Evolutionary conservation across 2,888 invertebrate genomes (phyloP), one percentile per base, ranked within the genome.

Genomic region (Apomyelois bistriatella): DNA sequence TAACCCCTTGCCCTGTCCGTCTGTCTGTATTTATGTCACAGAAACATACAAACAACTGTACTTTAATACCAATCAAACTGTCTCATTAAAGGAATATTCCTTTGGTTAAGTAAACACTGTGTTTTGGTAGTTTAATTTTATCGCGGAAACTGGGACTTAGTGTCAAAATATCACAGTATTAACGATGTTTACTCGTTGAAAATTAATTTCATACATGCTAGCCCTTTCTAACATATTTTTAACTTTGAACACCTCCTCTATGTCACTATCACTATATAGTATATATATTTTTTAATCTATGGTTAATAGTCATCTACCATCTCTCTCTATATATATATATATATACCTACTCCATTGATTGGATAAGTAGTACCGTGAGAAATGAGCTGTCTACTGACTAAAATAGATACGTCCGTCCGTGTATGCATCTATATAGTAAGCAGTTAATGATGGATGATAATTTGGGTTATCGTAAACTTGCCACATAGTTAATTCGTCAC

Each of bases 1-100:
- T 57, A 56, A 58, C 59, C 56, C 36, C 16, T 37, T 37, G 40
- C 13, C 22, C 54, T 54, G 46, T 46, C 32, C 12, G 46, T 46
- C 42, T 28, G 42, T 28, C 41, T 22, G 28, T 43, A 28, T 32
- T 46, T 15, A 32, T 35, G 46, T 32, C 46, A 46, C 32, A 46
- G 32, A 32, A 2, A 17, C 43, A 28, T n/a, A 43, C 43, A 43
- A 16, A 40, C 41, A 41, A 32, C 32, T 10, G 10, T 32, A 8
- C 32, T 32, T 2, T 8, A 32, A 40, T 32, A 3, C 5, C 10
- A 9, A 9, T 37, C 1, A 15, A 40, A 40, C 40, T 16, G 9
- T 7, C 9, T 9, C 40, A 16, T 40, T 40, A 40, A 40, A 40
- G 40, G 40, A 40, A 40, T 40, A 40, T 40, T 40, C 40, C 40